Percentiles rank a stretch among this genome's conserved stretches.
Evolutionary conservation across 2,888 invertebrate genomes (phyloP).

Genomic region (Nomada ferruginata): DNA sequence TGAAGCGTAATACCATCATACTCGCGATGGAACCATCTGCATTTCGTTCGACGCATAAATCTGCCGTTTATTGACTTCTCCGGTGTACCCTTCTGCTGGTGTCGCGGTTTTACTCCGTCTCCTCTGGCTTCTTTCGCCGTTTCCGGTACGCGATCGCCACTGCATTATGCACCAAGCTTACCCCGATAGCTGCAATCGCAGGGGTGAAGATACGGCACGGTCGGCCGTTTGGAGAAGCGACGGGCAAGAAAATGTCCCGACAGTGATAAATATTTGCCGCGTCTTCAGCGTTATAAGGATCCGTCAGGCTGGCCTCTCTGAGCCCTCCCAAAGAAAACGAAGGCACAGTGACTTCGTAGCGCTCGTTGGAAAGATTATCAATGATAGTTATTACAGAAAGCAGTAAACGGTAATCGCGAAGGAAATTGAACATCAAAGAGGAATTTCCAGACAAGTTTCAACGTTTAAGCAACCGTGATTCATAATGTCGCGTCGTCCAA

Average conservation of each 20-base stretch:
- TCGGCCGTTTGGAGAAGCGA: conserved; percentile 24
- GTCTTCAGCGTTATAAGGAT: conserved; percentile 1
- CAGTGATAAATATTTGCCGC: conserved; percentile 40
- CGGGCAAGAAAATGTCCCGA: conserved; percentile 25
- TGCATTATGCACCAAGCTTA: conserved; percentile 72
- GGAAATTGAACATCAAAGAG: not conserved
- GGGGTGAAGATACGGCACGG: conserved; percentile 26
- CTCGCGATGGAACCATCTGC: not conserved
- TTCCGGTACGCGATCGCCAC: conserved; percentile 32
- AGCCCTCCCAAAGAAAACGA: not conserved
- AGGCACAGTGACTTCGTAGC: not conserved
- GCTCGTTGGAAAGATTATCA: conserved; percentile 2
- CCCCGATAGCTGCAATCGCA: conserved; percentile 71
- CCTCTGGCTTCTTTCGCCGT: conserved; percentile 1
- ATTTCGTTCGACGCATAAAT: not conserved
- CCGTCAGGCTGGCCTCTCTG: not conserved
- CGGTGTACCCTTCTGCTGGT: not conserved
- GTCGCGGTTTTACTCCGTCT: not conserved
- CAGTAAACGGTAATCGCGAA: not conserved
- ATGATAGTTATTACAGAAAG: conserved; percentile 15
- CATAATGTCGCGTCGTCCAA: no score
- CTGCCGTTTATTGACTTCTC: not conserved
- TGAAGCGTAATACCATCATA: not conserved
- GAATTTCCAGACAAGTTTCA: not conserved
- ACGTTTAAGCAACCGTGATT: no score